A percentile compares a stretch with the other conserved stretches of the same genome.
phyloP scores from a whole-genome alignment of 2,888 invertebrate genomes.

The Rutpela maculata region DNA sequence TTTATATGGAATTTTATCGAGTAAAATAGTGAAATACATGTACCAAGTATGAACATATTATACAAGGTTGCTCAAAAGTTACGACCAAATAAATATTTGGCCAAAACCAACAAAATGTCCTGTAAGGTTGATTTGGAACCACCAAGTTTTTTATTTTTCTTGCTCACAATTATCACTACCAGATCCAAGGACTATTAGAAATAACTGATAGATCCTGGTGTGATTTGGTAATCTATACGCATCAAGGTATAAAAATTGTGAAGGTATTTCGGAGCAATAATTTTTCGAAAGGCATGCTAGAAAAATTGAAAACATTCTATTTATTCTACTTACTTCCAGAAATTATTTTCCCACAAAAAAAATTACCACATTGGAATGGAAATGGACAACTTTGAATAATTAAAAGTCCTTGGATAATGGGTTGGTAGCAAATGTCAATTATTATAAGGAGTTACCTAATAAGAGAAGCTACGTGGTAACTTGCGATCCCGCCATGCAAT shows the following conservation, averaged over 20 bases:
- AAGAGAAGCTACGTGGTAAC: slow-evolving; percentile 22
- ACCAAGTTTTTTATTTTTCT: no score
- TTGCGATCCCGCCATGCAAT: neutral
- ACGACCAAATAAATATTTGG: no score
- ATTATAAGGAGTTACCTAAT: slow-evolving; percentile 15
- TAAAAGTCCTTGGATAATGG: slow-evolving; percentile 26
- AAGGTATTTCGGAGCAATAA: slow-evolving; percentile 10
- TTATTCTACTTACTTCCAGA: slow-evolving; percentile 30
- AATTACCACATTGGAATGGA: neutral
- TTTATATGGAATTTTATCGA: no score
- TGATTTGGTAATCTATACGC: slow-evolving; percentile 38
- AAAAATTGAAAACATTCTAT: slow-evolving; percentile 35
- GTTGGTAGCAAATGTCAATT: slow-evolving; percentile 23
- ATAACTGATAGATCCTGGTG: slow-evolving; percentile 39
- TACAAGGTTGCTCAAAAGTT: no score
- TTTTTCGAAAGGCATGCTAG: slow-evolving; percentile 34
- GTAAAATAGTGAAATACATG: no score
- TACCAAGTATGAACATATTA: no score
- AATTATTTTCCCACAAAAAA: neutral
- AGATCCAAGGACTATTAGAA: slow-evolving; percentile 38
- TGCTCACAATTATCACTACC: slow-evolving; percentile 33
- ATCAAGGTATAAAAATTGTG: slow-evolving; percentile 22
- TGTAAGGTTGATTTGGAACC: no score
- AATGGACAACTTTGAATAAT: slow-evolving; percentile 10
- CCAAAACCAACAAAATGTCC: no score